Evolutionary conservation across 2,888 invertebrate genomes (phyloP), one percentile per base, ranked within the genome.

Genomic region (Omphaloscelis lunosa): DNA sequence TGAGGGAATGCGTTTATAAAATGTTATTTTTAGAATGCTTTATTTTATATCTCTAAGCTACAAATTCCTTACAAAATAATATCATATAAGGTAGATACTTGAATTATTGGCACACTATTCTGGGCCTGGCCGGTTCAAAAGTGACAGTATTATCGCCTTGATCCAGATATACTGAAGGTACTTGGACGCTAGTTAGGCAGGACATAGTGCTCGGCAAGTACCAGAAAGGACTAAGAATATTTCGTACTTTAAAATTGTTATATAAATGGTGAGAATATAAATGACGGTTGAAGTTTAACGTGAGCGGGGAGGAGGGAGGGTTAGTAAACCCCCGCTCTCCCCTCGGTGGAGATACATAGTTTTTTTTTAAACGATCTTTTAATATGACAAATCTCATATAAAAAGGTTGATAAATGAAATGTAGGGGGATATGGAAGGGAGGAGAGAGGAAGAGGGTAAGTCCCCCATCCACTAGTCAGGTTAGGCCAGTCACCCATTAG

Each of bases 81-180:
- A 66, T 70, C 85, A 48, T 67, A 45, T 67, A 75, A 56, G 78
- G 86, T 77, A 69, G 59, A 15, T 53, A 78, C 62, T 76, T 84
- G 77, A 82, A 86, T 90, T 84, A 88, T 86, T 78, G 63, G 27
- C 20, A 69, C 61, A 61, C 62, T 73, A 75, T 66, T 82, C 76
- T 84, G 70, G 77, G 82, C 76, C 77, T 39, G 81, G 85, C 84
- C 74, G n/a, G 65, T 66, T 80, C 82, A 80, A 88, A 92, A 93
- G 92, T 90, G 89, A 93, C 86, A 87, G 92, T 90, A 34, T 72
- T 78, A 75, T 86, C 79, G 85, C 93, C 93, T 93, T 91, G 93
- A 87, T 89, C 93, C 83, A 89, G 78, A 86, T 88, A 51, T 70
- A 67, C 45, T 73, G 63, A 70, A 68, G 56, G 79, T 79, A 75